These are phyloP conservation scores for Nemopilema nomurai DNA, from an alignment of 30 jellyfish, hydroid and myxozoan species.

Conservation along the genomic window DNA sequence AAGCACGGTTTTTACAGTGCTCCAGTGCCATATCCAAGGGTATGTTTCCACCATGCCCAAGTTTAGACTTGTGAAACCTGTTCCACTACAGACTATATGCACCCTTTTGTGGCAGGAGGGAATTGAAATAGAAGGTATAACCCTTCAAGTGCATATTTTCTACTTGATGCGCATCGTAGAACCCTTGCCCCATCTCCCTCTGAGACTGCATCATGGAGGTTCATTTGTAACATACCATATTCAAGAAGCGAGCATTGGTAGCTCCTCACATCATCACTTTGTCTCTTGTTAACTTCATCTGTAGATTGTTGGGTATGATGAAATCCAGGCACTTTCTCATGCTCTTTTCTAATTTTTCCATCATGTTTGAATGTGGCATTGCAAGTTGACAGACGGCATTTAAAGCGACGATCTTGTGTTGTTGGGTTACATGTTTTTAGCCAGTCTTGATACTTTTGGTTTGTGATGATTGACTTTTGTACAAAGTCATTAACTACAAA, in stretches of 20 bases:
- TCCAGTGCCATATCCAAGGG: constrained; percentile 48
- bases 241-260: constrained; percentile 58
- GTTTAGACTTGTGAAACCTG: constrained; percentile 22
- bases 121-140: constrained; percentile 25
- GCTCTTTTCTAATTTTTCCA: constrained; percentile 32
- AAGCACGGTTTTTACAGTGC: constrained; percentile 27
- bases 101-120: constrained; percentile 40
- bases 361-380: constrained; percentile 24
- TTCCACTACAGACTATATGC: constrained; percentile 36
- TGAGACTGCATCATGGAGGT: constrained; percentile 40
- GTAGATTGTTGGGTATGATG: not conserved
- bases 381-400: constrained; percentile 33
- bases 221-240: constrained; percentile 29
- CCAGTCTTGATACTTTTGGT: constrained; percentile 30
- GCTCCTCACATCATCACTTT: constrained; percentile 7
- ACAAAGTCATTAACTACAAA: constrained; percentile 1
- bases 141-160: constrained; percentile 44
- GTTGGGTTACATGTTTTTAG: constrained; percentile 12
- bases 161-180: constrained; percentile 18
- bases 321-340: constrained; percentile 13
- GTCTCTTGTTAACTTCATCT: not conserved
- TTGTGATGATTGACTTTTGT: not conserved
- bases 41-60: constrained; percentile 56
- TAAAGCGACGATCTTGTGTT: constrained; percentile 10
- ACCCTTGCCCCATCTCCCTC: constrained; percentile 61